phyloP scores from a whole-genome alignment of 1,140 invertebrate species.

The Oryctes rhinoceros region DNA sequence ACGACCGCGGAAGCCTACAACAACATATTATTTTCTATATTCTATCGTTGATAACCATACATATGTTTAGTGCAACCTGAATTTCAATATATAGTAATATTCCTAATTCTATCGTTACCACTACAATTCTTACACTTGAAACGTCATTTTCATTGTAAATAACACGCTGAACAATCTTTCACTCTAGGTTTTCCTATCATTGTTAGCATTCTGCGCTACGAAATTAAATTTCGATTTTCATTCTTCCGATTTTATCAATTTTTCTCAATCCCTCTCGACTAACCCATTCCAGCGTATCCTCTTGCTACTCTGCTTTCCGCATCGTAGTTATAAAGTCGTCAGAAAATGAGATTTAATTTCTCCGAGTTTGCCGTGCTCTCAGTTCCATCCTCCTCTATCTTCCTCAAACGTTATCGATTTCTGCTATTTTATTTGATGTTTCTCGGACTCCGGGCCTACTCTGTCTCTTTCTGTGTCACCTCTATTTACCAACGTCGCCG shows the following conservation, averaged over 20 bases:
- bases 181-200: conserved; percentile 43
- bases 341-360: conserved; percentile 29
- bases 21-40: too few species aligned
- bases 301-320: not conserved
- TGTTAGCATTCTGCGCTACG: not conserved
- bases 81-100: too few species aligned
- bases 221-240: not conserved
- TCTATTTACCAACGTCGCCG: conserved; percentile 20
- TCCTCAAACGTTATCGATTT: conserved; percentile 28
- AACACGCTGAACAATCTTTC: not conserved
- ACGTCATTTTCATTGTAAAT: too few species aligned
- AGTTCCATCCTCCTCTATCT: not conserved
- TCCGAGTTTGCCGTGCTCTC: conserved; percentile 14
- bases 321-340: not conserved
- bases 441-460: not conserved
- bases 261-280: not conserved
- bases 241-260: not conserved
- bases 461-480: conserved; percentile 23
- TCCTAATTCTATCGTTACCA: too few species aligned
- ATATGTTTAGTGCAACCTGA: too few species aligned
- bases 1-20: too few species aligned
- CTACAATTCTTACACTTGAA: too few species aligned
- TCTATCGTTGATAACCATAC: too few species aligned
- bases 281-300: not conserved
- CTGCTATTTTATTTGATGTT: conserved; percentile 19